Evolutionary conservation across 2,113 vertebrate genomes (phyloP).

Genomic region (Grallaria varia): DNA sequence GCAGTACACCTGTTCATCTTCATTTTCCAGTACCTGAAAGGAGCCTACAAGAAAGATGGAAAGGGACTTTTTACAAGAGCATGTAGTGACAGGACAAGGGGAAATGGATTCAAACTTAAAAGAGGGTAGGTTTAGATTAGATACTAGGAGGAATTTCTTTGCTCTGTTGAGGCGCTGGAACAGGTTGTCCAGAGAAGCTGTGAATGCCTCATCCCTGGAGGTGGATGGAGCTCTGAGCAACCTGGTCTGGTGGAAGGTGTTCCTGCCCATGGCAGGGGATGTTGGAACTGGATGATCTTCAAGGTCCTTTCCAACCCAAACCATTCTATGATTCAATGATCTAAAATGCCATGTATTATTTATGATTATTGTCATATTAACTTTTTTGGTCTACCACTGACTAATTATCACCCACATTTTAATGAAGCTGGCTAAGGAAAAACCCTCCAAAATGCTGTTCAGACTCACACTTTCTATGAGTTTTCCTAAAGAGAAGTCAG

Average conservation of each 20-base stretch:
- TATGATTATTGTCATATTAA: background rate
- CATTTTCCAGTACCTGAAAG: background rate
- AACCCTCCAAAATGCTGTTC: background rate
- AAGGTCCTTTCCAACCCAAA: background rate
- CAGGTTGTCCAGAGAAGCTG: background rate
- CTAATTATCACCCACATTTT: background rate
- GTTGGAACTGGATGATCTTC: background rate
- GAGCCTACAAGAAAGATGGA: background rate
- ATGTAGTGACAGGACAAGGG: background rate
- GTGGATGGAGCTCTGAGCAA: background rate
- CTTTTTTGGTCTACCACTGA: background rate
- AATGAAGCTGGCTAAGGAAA: background rate
- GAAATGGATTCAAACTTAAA: background rate
- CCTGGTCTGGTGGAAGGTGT: background rate
- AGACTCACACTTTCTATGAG: background rate
- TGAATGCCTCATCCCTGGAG: background rate
- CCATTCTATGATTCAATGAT: background rate
- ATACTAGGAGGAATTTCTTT: background rate
- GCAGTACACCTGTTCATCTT: background rate
- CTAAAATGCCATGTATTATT: background rate
- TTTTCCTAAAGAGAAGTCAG: background rate
- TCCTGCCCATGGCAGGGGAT: background rate
- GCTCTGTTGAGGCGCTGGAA: background rate
- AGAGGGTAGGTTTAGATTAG: background rate
- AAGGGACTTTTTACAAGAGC: background rate